Conservation (phyloP, 2,888 invertebrate species). For the Hemaris fuciformis region DNA sequence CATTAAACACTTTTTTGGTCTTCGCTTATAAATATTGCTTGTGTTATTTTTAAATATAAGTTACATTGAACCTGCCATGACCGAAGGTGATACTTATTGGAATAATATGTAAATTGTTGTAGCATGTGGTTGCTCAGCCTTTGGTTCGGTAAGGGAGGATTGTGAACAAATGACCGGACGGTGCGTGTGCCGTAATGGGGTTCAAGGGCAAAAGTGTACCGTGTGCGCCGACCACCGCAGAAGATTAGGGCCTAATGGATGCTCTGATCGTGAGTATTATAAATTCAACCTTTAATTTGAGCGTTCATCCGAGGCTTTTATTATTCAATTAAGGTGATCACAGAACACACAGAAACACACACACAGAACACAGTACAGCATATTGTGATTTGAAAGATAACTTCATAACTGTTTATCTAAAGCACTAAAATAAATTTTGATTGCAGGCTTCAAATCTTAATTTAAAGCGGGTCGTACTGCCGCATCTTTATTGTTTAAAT, state of each 20-base stretch:
- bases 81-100: background rate
- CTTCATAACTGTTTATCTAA: no score
- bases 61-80: slow-evolving; percentile 11
- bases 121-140: slow-evolving; percentile 95
- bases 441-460: no score
- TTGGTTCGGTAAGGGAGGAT: slow-evolving; percentile 93
- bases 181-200: slow-evolving; percentile 92
- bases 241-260: slow-evolving; percentile 87
- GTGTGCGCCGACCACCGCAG: slow-evolving; percentile 89
- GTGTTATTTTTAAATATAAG: background rate
- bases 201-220: slow-evolving; percentile 93
- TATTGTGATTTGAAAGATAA: no score
- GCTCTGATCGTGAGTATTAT: slow-evolving; percentile 70
- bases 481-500: no score
- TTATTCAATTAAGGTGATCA: background rate
- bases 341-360: no score
- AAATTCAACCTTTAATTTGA: background rate
- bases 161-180: slow-evolving; percentile 96
- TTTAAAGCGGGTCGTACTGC: no score
- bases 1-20: background rate
- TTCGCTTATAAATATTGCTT: background rate
- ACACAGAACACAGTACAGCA: no score
- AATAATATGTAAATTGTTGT: slow-evolving; percentile 22
- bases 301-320: background rate
- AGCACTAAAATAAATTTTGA: no score